These are phyloP conservation scores for Anser brachyrhynchus DNA, from an alignment of 2,113 vertebrate species.

Conservation along the genomic window DNA sequence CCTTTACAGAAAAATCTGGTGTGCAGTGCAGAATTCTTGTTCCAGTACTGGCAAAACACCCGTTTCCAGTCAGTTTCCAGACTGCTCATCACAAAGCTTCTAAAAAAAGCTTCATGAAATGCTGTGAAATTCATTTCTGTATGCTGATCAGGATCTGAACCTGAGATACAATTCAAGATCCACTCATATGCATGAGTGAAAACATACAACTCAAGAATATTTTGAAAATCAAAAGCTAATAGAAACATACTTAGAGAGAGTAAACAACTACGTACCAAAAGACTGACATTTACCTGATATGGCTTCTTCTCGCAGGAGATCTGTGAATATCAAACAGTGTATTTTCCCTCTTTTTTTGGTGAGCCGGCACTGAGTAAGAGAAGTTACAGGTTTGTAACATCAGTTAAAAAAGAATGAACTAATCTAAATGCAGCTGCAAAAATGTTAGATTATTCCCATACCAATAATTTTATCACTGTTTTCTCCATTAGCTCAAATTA, in stretches of 20 bases:
- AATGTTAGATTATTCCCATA: not conserved
- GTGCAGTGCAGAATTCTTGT: not conserved
- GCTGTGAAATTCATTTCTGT: not conserved
- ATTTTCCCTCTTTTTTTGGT: conserved; percentile 95
- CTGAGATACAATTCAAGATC: not conserved
- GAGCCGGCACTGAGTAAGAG: conserved; percentile 87
- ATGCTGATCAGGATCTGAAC: not conserved
- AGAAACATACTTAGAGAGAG: not conserved
- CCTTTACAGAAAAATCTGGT: not conserved
- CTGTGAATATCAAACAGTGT: conserved; percentile 96
- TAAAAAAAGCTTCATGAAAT: not conserved
- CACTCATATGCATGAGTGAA: fast-evolving
- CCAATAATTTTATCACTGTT: not conserved
- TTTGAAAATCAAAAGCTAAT: not conserved
- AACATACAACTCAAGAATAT: not conserved
- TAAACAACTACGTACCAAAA: not conserved
- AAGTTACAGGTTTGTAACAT: not conserved
- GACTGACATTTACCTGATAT: conserved; percentile 86
- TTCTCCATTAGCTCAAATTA: not conserved
- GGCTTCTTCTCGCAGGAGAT: conserved; percentile 98
- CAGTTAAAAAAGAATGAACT: not conserved
- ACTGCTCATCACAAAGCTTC: not conserved
- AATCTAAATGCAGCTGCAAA: not conserved
- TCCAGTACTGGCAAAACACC: not conserved
- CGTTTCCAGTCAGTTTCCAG: not conserved